Evolutionary conservation across 2,797 vertebrate genomes (phyloP).

Genomic region (Sebastes diaconus): DNA sequence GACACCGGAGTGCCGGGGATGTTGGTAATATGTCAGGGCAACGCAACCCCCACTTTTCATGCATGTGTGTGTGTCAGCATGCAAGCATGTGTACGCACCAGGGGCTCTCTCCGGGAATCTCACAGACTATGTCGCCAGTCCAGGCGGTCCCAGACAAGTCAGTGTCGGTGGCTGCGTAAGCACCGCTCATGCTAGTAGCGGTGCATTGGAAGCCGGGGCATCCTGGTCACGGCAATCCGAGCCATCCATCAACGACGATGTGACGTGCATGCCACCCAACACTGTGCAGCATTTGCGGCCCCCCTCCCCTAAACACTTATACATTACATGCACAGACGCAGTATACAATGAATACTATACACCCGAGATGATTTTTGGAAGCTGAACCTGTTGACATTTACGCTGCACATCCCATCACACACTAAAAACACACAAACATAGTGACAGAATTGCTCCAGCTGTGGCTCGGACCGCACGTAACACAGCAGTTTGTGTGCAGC

Average conservation of each 20-base stretch:
- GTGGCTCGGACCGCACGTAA: conserved; percentile 29
- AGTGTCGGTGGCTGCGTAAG: conserved; percentile 51
- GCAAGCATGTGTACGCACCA: conserved; percentile 57
- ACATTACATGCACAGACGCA: conserved; percentile 36
- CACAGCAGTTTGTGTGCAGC: conserved; percentile 44
- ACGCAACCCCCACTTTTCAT: conserved; percentile 59
- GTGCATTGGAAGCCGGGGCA: conserved; percentile 49
- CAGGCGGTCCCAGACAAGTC: conserved; percentile 67
- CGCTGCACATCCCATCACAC: conserved; percentile 39
- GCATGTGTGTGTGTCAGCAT: conserved; percentile 58
- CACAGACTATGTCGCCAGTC: conserved; percentile 66
- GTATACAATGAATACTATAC: conserved; percentile 32
- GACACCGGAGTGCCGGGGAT: conserved; percentile 64
- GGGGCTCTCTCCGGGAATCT: conserved; percentile 70
- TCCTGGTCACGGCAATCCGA: conserved; percentile 59
- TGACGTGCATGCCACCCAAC: conserved; percentile 61
- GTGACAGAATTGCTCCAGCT: conserved; percentile 46
- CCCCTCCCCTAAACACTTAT: conserved; percentile 41
- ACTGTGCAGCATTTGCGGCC: conserved; percentile 54
- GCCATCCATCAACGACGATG: conserved; percentile 68
- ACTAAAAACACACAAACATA: conserved; percentile 53
- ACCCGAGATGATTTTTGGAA: conserved; percentile 42
- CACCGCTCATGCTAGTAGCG: conserved; percentile 26
- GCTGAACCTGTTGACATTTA: conserved; percentile 63
- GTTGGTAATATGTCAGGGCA: conserved; percentile 79